Percentiles rank a stretch among this genome's conserved stretches.
These are phyloP conservation scores for Tachysurus vachellii DNA, from an alignment of 2,113 vertebrate genomes.

Conservation along the genomic window DNA sequence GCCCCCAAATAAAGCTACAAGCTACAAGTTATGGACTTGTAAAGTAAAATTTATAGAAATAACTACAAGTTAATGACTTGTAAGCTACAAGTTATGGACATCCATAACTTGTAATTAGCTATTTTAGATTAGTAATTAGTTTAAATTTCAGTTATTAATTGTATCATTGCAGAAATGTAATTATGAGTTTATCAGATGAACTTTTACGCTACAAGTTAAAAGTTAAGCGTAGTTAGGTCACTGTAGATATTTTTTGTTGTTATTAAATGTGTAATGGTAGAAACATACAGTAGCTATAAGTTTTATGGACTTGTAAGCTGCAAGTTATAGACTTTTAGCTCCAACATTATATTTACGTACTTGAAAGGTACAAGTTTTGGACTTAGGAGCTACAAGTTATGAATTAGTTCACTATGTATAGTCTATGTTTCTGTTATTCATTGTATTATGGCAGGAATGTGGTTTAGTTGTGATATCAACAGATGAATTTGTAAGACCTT, in stretches of 20 bases:
- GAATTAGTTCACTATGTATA: too few relatives aligned
- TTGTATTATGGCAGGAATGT: too few relatives aligned
- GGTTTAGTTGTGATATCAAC: too few relatives aligned
- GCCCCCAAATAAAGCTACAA: background rate
- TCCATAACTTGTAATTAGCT: background rate
- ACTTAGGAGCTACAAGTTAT: too few relatives aligned
- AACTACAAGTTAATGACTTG: too few relatives aligned
- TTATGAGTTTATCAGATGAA: background rate
- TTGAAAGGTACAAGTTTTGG: background rate
- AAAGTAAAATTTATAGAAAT: too few relatives aligned
- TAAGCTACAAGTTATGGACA: background rate
- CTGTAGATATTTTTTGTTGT: background rate
- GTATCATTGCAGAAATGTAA: background rate
- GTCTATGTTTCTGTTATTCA: too few relatives aligned
- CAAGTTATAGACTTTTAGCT: background rate
- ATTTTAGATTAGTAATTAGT: background rate
- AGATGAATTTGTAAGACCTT: too few relatives aligned
- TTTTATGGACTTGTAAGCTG: background rate
- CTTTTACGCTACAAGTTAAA: background rate
- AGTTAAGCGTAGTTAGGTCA: background rate
- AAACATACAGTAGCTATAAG: background rate
- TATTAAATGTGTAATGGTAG: background rate
- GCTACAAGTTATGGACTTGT: background rate
- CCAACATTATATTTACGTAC: background rate
- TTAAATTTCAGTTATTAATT: background rate